phyloP scores from a whole-genome alignment of 2,888 invertebrate genomes.

The Melinopterus prodromus region DNA sequence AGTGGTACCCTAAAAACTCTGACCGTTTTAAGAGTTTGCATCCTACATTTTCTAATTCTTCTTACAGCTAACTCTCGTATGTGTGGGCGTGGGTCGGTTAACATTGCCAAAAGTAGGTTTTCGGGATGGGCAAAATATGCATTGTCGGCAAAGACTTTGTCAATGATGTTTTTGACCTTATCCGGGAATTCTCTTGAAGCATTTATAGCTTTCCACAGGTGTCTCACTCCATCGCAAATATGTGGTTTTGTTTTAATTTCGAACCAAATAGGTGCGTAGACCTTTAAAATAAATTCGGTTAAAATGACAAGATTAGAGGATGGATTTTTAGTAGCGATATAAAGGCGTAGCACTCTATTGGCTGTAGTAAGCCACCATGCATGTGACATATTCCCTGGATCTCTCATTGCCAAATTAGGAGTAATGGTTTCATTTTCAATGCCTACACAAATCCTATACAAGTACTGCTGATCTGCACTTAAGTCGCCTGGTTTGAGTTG shows the following conservation, averaged over 20 bases:
- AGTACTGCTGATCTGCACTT: background rate
- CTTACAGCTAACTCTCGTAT: background rate
- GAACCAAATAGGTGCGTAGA: background rate
- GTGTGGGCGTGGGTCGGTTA: background rate
- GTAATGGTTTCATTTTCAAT: background rate
- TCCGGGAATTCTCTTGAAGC: background rate
- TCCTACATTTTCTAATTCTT: background rate
- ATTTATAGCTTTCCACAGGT: background rate
- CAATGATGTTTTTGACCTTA: background rate
- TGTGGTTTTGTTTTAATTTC: background rate
- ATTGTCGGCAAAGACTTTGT: background rate
- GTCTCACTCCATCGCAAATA: background rate
- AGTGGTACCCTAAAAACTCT: conserved; percentile 4
- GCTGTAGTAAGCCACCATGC: background rate
- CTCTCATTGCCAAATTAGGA: background rate
- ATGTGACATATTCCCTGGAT: background rate
- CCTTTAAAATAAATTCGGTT: conserved; percentile 4
- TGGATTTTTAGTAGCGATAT: background rate
- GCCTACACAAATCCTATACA: background rate
- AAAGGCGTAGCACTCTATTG: no score
- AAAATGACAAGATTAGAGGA: background rate
- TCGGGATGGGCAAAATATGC: no score
- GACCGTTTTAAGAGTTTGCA: background rate
- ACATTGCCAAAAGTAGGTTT: no score
- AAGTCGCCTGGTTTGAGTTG: background rate